These are phyloP conservation scores for Amiota mariae DNA, from an alignment of 2,888 invertebrate genomes.

Conservation along the genomic window DNA sequence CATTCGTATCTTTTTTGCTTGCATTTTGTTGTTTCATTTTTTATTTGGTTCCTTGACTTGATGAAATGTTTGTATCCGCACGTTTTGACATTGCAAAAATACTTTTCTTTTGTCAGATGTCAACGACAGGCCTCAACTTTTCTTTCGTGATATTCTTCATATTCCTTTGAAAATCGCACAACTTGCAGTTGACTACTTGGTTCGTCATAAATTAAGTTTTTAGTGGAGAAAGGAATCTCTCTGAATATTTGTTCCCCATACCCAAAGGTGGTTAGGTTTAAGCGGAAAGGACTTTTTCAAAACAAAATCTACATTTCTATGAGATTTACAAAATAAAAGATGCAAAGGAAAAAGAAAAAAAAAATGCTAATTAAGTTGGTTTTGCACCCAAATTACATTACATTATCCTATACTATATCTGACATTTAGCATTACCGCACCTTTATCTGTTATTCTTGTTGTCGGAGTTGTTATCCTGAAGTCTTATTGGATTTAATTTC, in stretches of 20 bases:
- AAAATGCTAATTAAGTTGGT: conserved; percentile 14
- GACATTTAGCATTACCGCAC: neutral
- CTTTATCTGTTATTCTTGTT: neutral
- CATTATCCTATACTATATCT: neutral
- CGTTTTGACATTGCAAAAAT: conserved; percentile 27
- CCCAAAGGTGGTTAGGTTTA: neutral
- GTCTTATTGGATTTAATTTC: conserved; percentile 24
- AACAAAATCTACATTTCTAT: conserved; percentile 10
- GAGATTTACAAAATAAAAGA: too few relatives aligned
- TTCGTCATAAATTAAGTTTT: conserved; percentile 19
- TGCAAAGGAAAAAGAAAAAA: neutral
- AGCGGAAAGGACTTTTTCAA: neutral
- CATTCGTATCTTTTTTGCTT: neutral
- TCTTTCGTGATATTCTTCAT: neutral
- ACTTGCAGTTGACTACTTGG: conserved; percentile 7
- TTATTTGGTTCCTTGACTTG: conserved; percentile 13
- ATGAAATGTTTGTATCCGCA: conserved; percentile 27
- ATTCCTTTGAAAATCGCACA: neutral
- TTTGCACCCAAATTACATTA: neutral
- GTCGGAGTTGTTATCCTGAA: neutral
- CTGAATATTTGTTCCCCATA: neutral
- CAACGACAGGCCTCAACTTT: conserved; percentile 12
- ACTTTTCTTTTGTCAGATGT: conserved; percentile 24
- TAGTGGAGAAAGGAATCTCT: neutral
- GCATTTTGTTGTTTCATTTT: neutral